Conservation (phyloP, 2,888 invertebrate species). For the Pelosia muscerda region DNA sequence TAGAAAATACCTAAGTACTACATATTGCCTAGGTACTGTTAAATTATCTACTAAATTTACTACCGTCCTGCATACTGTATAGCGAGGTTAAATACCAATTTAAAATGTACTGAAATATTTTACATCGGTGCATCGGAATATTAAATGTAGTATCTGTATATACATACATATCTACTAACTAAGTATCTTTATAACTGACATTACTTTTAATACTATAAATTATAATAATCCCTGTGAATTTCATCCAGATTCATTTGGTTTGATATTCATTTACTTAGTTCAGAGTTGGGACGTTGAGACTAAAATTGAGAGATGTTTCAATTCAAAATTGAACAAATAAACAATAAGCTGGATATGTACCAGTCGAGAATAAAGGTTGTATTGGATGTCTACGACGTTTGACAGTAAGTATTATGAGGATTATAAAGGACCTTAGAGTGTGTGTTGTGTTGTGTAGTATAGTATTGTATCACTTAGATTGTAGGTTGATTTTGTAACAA, state of each 20-base stretch:
- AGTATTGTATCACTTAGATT: constrained; percentile 20
- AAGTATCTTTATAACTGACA: too few relatives aligned
- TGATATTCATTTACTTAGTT: too few relatives aligned
- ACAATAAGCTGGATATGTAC: background rate
- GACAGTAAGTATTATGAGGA: constrained; percentile 33
- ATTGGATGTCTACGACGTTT: constrained; percentile 21
- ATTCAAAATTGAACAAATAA: background rate
- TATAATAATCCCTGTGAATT: too few relatives aligned
- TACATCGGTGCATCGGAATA: background rate
- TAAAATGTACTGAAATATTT: background rate
- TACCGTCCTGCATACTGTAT: background rate
- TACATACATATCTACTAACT: background rate
- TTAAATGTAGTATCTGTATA: background rate
- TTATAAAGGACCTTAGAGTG: constrained; percentile 42
- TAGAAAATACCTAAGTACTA: background rate
- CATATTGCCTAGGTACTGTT: too few relatives aligned
- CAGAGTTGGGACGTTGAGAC: background rate
- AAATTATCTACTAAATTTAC: background rate
- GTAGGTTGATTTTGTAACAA: background rate
- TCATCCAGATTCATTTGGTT: too few relatives aligned
- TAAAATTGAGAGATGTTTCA: background rate
- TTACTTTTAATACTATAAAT: too few relatives aligned
- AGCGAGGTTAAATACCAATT: background rate
- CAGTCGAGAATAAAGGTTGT: constrained; percentile 2
- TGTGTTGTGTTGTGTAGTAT: background rate